Evolutionary conservation across 2,888 invertebrate species (phyloP), one percentile per base, ranked within the genome.

Genomic region (Watsonalla cultraria): DNA sequence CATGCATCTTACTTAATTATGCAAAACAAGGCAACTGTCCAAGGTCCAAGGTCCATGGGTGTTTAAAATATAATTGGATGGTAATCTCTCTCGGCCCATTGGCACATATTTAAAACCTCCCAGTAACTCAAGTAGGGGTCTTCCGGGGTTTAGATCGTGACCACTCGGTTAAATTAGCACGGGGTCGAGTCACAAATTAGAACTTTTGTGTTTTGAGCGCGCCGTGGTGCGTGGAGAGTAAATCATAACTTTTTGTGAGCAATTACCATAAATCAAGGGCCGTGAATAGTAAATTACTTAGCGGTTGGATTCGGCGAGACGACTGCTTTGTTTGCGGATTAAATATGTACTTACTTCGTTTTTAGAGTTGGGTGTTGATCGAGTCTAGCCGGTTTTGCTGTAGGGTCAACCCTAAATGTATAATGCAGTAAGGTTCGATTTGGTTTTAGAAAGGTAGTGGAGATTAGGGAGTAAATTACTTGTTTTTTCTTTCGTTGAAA

Each of bases 171-270:
- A 62, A 64, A 64, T 66, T 63, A 63, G 61, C 60, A 62, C 54
- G 54, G 50, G 14, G n/a, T 52, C 57, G 57, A 59, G 59, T 61
- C 56, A 57, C 64, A 69, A 72, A 70, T 70, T 64, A 70, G 58
- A 60, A 66, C 56, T 35, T 48, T 60, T 58, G 58, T 57, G 60
- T 57, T 50, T 49, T 50, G 54, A 54, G 51, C 56, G 55, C 55
- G 58, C 57, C 57, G 52, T 59, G 62, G 55, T 62, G 56, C 63
- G 64, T 68, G 53, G 46, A 48, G 51, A 55, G 68, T 76, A 74
- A 80, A 78, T 80, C 78, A 80, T 72, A 80, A 80, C 74, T 80
- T 81, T 77, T 74, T 74, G 69, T 59, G 52, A 60, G 69, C 72
- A 68, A 76, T 82, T 80, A 76, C 67, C 79, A 76, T 82, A 81